phyloP scores from a whole-genome alignment of 1,140 invertebrate species.

The Caenorhabditis elegans region DNA sequence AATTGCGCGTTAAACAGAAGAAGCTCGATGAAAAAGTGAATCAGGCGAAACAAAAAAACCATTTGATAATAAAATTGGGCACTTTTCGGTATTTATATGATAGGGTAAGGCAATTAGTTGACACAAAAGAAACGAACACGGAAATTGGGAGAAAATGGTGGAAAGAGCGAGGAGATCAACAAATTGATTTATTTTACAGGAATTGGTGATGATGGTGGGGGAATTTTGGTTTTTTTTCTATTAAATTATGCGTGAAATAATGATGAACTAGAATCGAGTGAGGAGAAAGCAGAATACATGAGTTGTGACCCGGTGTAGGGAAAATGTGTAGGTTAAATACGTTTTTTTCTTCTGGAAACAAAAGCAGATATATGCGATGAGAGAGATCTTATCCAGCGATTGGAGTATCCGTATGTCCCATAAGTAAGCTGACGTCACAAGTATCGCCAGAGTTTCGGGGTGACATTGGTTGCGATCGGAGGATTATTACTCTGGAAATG shows the following conservation, averaged over 20 bases:
- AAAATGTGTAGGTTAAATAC: neutral
- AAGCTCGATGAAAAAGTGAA: constrained; percentile 5
- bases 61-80: neutral
- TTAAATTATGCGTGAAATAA: neutral
- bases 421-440: neutral
- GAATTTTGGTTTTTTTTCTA: neutral
- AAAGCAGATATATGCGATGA: neutral
- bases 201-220: neutral
- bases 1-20: neutral
- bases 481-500: neutral
- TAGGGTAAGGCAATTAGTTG: neutral
- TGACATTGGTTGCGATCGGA: neutral
- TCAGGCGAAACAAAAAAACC: neutral
- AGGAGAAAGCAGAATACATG: neutral
- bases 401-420: neutral
- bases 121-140: neutral
- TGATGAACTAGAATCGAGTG: neutral
- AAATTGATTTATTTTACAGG: neutral
- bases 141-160: neutral
- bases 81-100: neutral
- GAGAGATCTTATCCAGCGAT: neutral
- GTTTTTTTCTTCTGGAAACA: too few species aligned
- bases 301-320: neutral
- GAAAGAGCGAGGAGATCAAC: constrained; percentile 1
- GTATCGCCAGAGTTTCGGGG: neutral